These are phyloP conservation scores for Athalia circularis DNA, from an alignment of 2,888 invertebrate genomes.

Conservation along the genomic window DNA sequence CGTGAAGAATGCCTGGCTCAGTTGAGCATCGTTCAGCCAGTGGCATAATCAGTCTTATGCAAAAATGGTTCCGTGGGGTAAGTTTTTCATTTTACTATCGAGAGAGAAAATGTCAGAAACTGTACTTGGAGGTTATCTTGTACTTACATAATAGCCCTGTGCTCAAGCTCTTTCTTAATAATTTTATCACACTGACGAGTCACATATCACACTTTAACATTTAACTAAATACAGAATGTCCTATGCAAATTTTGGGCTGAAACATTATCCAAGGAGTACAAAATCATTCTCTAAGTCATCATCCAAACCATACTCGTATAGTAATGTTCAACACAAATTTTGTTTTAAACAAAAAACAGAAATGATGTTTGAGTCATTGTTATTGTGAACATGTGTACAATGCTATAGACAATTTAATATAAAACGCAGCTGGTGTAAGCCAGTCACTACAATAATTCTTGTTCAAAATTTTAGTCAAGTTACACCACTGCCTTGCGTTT, in stretches of 20 bases:
- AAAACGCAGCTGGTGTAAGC: background rate
- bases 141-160: constrained; percentile 16
- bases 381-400: no score
- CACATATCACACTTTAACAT: background rate
- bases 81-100: constrained; percentile 18
- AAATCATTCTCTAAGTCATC: no score
- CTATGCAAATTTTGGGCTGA: no score
- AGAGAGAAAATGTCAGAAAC: background rate
- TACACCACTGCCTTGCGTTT: constrained; percentile 81
- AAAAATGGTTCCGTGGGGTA: constrained; percentile 46
- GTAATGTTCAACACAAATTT: no score
- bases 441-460: background rate
- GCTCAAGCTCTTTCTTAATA: background rate
- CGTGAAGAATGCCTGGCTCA: constrained; percentile 44
- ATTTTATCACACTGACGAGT: background rate
- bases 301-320: no score
- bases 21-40: constrained; percentile 48
- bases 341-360: no score
- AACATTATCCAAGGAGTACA: no score
- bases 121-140: background rate
- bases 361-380: no score
- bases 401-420: background rate
- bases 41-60: constrained; percentile 35
- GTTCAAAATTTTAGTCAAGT: constrained; percentile 75
- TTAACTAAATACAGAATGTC: no score